phyloP scores from a whole-genome alignment of 2,888 invertebrate species.

The Nematopogon swammerdamellus region DNA sequence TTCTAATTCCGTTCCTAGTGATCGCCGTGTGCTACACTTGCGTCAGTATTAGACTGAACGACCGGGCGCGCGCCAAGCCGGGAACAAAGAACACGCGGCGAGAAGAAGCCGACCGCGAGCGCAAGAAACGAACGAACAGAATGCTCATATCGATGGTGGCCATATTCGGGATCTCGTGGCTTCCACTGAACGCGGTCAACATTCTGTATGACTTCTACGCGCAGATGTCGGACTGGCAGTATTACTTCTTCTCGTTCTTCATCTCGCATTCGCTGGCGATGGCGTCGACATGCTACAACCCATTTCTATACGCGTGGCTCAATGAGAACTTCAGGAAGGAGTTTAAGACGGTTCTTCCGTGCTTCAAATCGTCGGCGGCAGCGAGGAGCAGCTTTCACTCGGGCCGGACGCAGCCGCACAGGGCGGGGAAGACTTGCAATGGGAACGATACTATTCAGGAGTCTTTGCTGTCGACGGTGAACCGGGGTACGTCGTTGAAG shows the following conservation, averaged over 20 bases:
- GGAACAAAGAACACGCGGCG: conserved; percentile 70
- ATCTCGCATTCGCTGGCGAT: conserved; percentile 83
- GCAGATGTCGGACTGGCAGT: conserved; percentile 61
- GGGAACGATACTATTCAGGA: conserved; percentile 51
- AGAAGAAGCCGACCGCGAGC: conserved; percentile 75
- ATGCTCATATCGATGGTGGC: conserved; percentile 92
- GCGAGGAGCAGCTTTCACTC: conserved; percentile 22
- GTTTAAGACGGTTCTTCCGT: conserved; percentile 74
- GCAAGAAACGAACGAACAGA: conserved; percentile 78
- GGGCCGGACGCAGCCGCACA: conserved; percentile 35
- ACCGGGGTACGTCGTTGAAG: conserved; percentile 29
- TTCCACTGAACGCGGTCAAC: conserved; percentile 79
- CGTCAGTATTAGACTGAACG: conserved; percentile 73
- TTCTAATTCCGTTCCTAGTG: conserved; percentile 80
- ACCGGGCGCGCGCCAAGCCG: conserved; percentile 70
- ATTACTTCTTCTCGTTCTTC: conserved; percentile 76
- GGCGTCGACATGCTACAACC: conserved; percentile 94
- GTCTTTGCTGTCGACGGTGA: conserved; percentile 27
- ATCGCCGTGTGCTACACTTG: conserved; percentile 84
- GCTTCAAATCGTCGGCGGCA: conserved; percentile 41
- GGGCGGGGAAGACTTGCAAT: conserved; percentile 46
- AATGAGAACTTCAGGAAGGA: conserved; percentile 93
- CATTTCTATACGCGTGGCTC: conserved; percentile 92
- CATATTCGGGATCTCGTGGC: conserved; percentile 85
- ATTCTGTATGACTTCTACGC: conserved; percentile 68